These are phyloP conservation scores for Pipa parva DNA, from an alignment of 2,113 vertebrate genomes.

Conservation along the genomic window DNA sequence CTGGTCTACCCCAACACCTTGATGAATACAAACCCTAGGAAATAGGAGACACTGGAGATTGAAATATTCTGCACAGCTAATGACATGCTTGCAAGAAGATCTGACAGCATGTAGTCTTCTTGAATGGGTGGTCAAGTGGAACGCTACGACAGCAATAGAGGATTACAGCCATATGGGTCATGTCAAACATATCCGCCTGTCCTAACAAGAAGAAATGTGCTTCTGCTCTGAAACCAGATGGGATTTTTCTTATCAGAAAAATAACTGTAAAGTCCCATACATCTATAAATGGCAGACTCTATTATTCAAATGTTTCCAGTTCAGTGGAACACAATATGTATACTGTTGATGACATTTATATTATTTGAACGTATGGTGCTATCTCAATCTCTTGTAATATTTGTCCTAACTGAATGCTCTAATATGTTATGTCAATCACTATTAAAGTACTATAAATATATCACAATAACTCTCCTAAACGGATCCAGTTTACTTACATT, in stretches of 20 bases:
- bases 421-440: too few species aligned
- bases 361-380: too few species aligned
- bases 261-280: neutral
- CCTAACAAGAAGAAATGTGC: neutral
- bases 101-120: neutral
- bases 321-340: too few species aligned
- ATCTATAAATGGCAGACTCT: too few species aligned
- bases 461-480: too few species aligned
- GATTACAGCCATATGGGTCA: neutral
- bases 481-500: too few species aligned
- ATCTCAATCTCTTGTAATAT: too few species aligned
- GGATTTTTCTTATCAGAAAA: neutral
- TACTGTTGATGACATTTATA: too few species aligned
- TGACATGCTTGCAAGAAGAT: neutral
- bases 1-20: neutral
- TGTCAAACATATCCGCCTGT: neutral
- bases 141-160: neutral
- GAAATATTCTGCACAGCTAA: neutral
- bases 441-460: too few species aligned
- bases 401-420: too few species aligned
- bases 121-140: neutral
- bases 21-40: neutral
- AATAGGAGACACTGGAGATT: neutral
- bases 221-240: neutral
- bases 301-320: too few species aligned